Evolutionary conservation across 2,113 vertebrate genomes (phyloP), one percentile per base, ranked within the genome.

Genomic region (Theristicus caerulescens): DNA sequence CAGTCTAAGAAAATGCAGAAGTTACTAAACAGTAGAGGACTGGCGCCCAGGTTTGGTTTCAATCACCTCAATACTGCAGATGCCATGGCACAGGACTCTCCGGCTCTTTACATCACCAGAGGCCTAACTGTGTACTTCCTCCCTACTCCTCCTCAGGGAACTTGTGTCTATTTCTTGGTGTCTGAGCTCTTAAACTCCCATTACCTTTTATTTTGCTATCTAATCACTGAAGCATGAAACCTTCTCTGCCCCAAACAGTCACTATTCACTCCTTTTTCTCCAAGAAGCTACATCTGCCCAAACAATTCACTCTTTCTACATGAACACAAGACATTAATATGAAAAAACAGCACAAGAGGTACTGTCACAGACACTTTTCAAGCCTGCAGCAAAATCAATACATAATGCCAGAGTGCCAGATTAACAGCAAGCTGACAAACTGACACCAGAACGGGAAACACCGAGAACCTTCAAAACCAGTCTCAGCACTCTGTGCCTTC

Each of bases 251-350:
- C 3, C 5, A 15, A 6, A 54, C 0, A 72, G 67, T 47, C 51
- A 36, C 46, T 16, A 62, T 46, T n/a, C 21, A 49, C 25, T 55
- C 32, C 36, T 49, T 74, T 74, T 55, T 40, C 74, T 85, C 59
- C 51, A 81, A 8, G 14, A 81, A 20, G 38, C 51, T 46, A 7
- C 27, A 58, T 40, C 25, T 67, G 34, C 52, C 9, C 29, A 65
- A 42, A 83, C 4, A 25, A 67, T 40, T 82, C 44, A 34, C 27
- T 40, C n/a, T 38, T 92, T 42, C 49, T 25, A 57, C 19, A 16
- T 0, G 11, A 86, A 58, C 1, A 0, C 10, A 92, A 69, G 8
- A 86, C 12, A 16, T 5, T 34, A 16, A n/a, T 10, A 22, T 27
- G 12, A 44, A 73, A 81, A 82, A 70, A 12, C 38, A 82, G 58